phyloP scores from a whole-genome alignment of 1,140 invertebrate genomes.

The Drosophila mayri region DNA sequence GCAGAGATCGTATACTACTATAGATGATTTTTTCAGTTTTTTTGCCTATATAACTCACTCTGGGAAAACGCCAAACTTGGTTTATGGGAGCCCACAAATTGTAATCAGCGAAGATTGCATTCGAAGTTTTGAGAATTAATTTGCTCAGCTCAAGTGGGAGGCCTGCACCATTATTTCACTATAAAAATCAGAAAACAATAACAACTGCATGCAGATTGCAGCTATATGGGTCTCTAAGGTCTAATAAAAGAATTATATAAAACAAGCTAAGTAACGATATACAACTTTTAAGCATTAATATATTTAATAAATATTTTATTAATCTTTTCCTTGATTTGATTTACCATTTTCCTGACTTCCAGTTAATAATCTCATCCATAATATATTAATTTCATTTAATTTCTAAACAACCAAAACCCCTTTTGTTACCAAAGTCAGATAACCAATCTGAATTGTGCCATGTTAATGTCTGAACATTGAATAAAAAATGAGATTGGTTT shows the following conservation, averaged over 20 bases:
- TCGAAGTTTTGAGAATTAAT: background rate
- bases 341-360: background rate
- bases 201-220: background rate
- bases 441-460: background rate
- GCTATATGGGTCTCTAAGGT: background rate
- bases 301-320: no score
- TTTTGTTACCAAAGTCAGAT: background rate
- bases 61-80: constrained; percentile 8
- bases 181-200: background rate
- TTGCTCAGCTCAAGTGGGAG: background rate
- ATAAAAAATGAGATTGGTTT: background rate
- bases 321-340: background rate
- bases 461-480: background rate
- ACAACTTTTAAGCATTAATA: no score
- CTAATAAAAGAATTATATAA: background rate
- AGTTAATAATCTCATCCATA: background rate
- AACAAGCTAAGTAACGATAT: background rate
- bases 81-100: constrained; percentile 24
- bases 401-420: background rate
- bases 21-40: background rate
- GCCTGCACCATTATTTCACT: background rate
- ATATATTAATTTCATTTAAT: background rate
- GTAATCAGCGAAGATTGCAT: constrained; percentile 1
- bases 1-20: constrained; percentile 12
- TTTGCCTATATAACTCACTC: constrained; percentile 11